Percentiles rank a stretch among this genome's conserved stretches.
Conservation (phyloP, 1,140 invertebrate species). For the Marisa cornuarietis region DNA sequence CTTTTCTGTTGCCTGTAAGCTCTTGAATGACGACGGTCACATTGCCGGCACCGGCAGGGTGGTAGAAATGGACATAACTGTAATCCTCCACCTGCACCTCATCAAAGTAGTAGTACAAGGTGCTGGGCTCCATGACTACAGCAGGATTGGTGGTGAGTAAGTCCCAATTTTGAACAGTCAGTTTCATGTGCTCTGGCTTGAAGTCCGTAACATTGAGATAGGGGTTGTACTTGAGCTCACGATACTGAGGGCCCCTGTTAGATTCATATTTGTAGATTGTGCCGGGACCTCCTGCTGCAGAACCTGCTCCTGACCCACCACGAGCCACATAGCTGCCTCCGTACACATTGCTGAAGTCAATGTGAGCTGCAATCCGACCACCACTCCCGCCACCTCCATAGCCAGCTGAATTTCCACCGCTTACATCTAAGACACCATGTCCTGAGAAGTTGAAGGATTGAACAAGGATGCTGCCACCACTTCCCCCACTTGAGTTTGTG, state of each 20-base stretch:
- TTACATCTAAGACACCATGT: conserved; percentile 44
- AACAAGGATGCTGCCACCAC: conserved; percentile 51
- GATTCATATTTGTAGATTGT: conserved; percentile 57
- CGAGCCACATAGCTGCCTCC: conserved; percentile 45
- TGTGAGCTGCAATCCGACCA: conserved; percentile 51
- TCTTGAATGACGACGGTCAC: conserved; percentile 51
- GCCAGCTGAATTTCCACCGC: conserved; percentile 44
- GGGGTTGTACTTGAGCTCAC: conserved; percentile 56
- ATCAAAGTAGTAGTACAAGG: conserved; percentile 53
- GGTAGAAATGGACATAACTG: conserved; percentile 56
- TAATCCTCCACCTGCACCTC: conserved; percentile 54
- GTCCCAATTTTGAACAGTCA: conserved; percentile 47
- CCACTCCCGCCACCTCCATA: conserved; percentile 48
- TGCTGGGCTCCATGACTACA: conserved; percentile 53
- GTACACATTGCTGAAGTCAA: conserved; percentile 43
- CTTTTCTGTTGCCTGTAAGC: conserved; percentile 52
- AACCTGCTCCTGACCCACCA: conserved; percentile 37
- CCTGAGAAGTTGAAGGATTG: conserved; percentile 51
- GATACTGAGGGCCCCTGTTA: conserved; percentile 48
- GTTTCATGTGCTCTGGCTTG: conserved; percentile 51
- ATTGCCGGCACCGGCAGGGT: conserved; percentile 40
- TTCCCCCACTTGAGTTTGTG: conserved; percentile 44
- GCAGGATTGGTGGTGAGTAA: conserved; percentile 45
- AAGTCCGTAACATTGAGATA: conserved; percentile 44
- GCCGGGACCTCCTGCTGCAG: conserved; percentile 39